Percentiles rank a stretch among this genome's conserved stretches.
These are phyloP conservation scores for Coelogynopora nodosa DNA, from an alignment of 2,888 invertebrate genomes.

Conservation along the genomic window DNA sequence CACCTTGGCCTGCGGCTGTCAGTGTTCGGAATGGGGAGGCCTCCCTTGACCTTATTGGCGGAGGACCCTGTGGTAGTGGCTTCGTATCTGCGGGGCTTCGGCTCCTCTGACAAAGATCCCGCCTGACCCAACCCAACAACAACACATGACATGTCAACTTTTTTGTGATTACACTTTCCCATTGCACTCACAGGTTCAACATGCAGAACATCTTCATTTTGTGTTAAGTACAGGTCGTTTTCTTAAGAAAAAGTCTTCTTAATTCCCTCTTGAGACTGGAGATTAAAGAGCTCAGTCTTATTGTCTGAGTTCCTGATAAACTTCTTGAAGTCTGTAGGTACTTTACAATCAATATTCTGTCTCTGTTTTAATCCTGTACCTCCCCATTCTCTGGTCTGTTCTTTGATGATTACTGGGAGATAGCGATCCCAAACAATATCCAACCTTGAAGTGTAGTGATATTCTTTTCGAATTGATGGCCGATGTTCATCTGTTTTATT, in stretches of 20 bases:
- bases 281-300: conserved; percentile 5
- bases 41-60: too few species aligned
- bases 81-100: too few species aligned
- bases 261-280: neutral
- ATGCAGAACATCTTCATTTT: neutral
- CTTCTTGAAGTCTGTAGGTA: neutral
- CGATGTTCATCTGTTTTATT: neutral
- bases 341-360: neutral
- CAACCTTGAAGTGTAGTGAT: neutral
- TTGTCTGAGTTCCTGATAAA: neutral
- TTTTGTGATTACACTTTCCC: neutral
- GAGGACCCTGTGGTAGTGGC: too few species aligned
- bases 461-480: conserved; percentile 8
- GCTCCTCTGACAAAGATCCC: too few species aligned
- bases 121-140: too few species aligned
- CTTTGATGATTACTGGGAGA: conserved; percentile 16
- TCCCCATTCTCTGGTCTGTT: neutral
- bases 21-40: too few species aligned
- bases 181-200: neutral
- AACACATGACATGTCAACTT: too few species aligned
- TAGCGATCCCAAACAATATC: neutral
- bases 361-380: conserved; percentile 3
- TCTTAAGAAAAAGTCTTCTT: neutral
- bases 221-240: neutral
- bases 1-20: too few species aligned